Conservation (phyloP, 2,888 invertebrate species). For the Argyresthia albistria region DNA sequence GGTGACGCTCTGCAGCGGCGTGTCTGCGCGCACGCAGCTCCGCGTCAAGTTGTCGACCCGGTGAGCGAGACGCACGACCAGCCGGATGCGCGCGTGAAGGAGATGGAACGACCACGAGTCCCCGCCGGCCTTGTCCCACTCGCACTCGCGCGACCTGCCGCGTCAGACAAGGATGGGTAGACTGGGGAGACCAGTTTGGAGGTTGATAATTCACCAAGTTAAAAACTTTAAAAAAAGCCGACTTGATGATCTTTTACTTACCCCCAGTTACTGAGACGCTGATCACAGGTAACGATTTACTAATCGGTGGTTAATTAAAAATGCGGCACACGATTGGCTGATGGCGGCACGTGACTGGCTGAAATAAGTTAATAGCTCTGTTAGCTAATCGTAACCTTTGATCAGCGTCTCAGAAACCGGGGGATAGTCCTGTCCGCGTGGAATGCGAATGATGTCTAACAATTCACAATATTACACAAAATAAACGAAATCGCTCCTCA, state of each 20-base stretch:
- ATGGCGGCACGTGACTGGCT: too few species aligned
- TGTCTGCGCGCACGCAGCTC: conserved; percentile 32
- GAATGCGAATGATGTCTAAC: too few species aligned
- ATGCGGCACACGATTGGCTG: too few species aligned
- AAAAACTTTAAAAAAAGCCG: too few species aligned
- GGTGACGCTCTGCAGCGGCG: conserved; percentile 23
- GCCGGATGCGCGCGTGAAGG: conserved; percentile 34
- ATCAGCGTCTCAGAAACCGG: too few species aligned
- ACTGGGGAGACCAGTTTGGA: background rate
- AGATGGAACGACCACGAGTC: conserved; percentile 33
- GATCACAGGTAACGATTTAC: background rate
- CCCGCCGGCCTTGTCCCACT: conserved; percentile 35
- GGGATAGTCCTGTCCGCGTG: too few species aligned
- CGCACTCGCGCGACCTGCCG: conserved; percentile 37
- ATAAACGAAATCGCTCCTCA: too few species aligned
- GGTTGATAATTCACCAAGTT: too few species aligned
- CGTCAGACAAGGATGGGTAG: background rate
- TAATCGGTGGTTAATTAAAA: background rate
- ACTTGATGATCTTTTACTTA: background rate
- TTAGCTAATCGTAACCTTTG: too few species aligned
- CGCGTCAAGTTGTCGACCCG: conserved; percentile 18
- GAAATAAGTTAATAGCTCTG: too few species aligned
- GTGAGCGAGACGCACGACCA: conserved; percentile 29
- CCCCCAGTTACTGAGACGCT: background rate
- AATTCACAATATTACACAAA: too few species aligned